Evolutionary conservation across 1,140 invertebrate genomes (phyloP).

Genomic region (Brachionus plicatilis): DNA sequence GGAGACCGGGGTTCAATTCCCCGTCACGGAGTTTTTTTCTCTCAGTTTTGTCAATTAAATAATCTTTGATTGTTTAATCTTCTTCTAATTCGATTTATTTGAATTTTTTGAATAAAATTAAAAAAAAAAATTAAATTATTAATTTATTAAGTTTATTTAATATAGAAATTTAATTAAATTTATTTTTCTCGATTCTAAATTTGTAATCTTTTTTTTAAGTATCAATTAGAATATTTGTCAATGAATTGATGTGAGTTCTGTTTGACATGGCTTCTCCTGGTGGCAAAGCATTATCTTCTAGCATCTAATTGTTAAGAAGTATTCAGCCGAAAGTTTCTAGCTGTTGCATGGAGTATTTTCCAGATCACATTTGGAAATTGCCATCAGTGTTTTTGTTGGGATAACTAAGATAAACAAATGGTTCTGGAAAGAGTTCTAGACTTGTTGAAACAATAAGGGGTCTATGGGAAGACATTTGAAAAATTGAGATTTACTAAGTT

Average conservation of each 20-base stretch:
- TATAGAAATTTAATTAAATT: neutral
- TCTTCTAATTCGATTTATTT: too few species aligned
- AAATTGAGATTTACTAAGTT: too few species aligned
- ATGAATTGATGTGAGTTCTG: neutral
- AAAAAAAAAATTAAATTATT: neutral
- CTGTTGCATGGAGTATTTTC: too few species aligned
- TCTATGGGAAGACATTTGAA: too few species aligned
- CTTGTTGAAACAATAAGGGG: too few species aligned
- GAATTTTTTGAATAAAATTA: too few species aligned
- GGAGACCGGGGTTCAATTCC: neutral
- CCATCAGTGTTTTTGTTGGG: too few species aligned
- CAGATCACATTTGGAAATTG: too few species aligned
- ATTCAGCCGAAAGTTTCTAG: too few species aligned
- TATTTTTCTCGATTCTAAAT: neutral
- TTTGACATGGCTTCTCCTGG: neutral
- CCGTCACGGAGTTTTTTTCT: neutral
- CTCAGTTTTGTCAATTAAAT: neutral
- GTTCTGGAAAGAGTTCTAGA: too few species aligned
- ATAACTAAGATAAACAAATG: too few species aligned
- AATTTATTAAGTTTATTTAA: neutral
- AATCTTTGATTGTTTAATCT: neutral
- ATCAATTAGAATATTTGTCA: slow-evolving; percentile 23
- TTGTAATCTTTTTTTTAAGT: slow-evolving; percentile 15
- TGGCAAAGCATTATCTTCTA: slow-evolving; percentile 11
- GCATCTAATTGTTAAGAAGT: too few species aligned